Evolutionary conservation across 2,888 invertebrate species (phyloP), one percentile per base, ranked within the genome.

Genomic region (Silvanus unidentatus): DNA sequence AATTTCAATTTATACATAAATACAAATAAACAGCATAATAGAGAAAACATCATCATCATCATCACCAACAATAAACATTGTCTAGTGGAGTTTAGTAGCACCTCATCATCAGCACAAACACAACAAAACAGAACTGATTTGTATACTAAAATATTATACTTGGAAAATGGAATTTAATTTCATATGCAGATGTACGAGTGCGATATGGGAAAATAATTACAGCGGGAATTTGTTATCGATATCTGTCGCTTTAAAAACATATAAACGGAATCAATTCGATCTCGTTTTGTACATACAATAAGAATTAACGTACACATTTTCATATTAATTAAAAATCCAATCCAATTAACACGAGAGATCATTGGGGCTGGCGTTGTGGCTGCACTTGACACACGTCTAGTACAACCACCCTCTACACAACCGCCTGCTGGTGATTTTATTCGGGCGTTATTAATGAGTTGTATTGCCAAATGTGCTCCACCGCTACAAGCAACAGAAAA

Each of bases 241-340:
- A 47, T 27, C 28, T 39, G 36, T 47, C 44, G 52, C 44, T 47
- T 12, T 11, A n/a, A n/a, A n/a, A n/a, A n/a, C n/a, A n/a, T 10
- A n/a, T n/a, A n/a, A n/a, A n/a, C n/a, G n/a, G n/a, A n/a, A n/a
- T n/a, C n/a, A n/a, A n/a, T n/a, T n/a, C n/a, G n/a, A n/a, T n/a
- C n/a, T n/a, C 8, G 22, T 22, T 22, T 5, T 22, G 22, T 22
- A 34, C 10, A 34, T n/a, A 52, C 49, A 55, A 49, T 55, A 58
- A 13, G 28, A 8, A 37, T 37, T 37, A 37, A 37, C 37, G 37
- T 15, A n/a, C 63, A 64, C 67, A 71, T 70, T 70, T 71, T 70
- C 68, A 68, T 70, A 70, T 71, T 71, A 71, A 71, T 71, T 71
- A 71, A 70, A 70, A 71, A 70, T 68, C 68, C 66, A 64, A 70